phyloP scores from a whole-genome alignment of 2,113 vertebrate genomes.

The Odontophorus gujanensis region DNA sequence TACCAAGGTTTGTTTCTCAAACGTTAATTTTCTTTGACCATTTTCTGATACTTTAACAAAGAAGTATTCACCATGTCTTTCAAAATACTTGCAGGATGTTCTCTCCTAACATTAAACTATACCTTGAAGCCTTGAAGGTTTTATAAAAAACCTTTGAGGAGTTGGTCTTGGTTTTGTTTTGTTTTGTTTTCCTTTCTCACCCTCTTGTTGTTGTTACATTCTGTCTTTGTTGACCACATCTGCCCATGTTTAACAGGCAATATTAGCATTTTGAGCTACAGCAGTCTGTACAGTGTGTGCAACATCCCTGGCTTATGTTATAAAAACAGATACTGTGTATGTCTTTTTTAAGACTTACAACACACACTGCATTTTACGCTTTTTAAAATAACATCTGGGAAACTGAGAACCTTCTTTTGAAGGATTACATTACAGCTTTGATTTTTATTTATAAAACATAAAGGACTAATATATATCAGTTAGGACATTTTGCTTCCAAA shows the following conservation, averaged over 20 bases:
- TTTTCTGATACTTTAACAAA: background rate
- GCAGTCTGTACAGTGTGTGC: background rate
- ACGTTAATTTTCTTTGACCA: background rate
- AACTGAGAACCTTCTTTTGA: conserved; percentile 77
- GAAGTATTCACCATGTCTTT: background rate
- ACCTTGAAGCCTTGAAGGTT: background rate
- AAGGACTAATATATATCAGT: conserved; percentile 86
- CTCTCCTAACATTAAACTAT: background rate
- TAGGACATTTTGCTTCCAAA: conserved; percentile 84
- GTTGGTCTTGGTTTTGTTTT: background rate
- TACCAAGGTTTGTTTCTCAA: background rate
- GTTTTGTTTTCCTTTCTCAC: background rate
- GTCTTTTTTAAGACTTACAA: conserved; percentile 53
- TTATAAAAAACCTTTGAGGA: background rate
- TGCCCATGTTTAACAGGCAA: background rate
- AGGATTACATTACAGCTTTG: conserved; percentile 81
- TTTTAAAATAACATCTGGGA: conserved; percentile 75
- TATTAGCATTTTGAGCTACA: conserved; percentile 53
- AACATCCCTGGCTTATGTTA: background rate
- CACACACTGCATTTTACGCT: conserved; percentile 55
- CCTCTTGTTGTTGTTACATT: conserved; percentile 17
- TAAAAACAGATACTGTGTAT: background rate
- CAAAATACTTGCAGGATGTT: background rate
- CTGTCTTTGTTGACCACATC: background rate
- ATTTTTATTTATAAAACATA: conserved; percentile 89